Percentiles rank a stretch among this genome's conserved stretches.
These are phyloP conservation scores for Abscondita cerata DNA, from an alignment of 2,888 invertebrate genomes.

Conservation along the genomic window DNA sequence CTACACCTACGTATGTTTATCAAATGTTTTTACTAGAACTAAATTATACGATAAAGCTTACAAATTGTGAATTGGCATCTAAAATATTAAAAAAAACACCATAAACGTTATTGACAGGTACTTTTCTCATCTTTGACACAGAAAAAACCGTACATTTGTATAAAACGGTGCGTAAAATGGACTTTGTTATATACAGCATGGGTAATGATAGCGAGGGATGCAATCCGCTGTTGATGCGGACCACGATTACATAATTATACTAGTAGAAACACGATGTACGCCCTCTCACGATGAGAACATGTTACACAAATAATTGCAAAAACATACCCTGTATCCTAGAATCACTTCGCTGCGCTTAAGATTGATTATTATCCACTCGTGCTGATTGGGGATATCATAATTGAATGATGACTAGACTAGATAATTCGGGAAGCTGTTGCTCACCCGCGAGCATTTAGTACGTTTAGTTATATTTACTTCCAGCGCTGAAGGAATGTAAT, in stretches of 20 bases:
- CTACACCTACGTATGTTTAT: conserved; percentile 6
- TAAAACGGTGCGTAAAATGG: conserved; percentile 56
- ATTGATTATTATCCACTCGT: conserved; percentile 56
- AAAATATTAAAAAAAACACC: conserved; percentile 48
- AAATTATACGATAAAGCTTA: conserved; percentile 26
- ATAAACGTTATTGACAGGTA: conserved; percentile 47
- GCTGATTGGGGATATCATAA: conserved; percentile 53
- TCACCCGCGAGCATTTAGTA: conserved; percentile 39
- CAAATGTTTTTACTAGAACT: conserved; percentile 8
- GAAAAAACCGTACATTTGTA: conserved; percentile 53
- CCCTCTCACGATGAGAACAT: conserved; percentile 33
- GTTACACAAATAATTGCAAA: conserved; percentile 85
- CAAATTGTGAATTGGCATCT: conserved; percentile 40
- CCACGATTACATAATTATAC: conserved; percentile 34
- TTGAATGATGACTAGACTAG: conserved; percentile 40
- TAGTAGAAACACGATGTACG: conserved; percentile 48
- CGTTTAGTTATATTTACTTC: conserved; percentile 46
- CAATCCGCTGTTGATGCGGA: conserved; percentile 51
- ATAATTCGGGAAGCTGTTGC: conserved; percentile 39
- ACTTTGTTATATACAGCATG: conserved; percentile 58
- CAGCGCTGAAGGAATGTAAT: conserved; percentile 56
- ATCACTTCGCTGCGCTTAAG: conserved; percentile 72
- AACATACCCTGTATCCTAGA: conserved; percentile 95
- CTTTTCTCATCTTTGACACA: conserved; percentile 52
- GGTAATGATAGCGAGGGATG: conserved; percentile 49